phyloP scores from a whole-genome alignment of 1,140 invertebrate genomes.

The Solenopsis invicta region DNA sequence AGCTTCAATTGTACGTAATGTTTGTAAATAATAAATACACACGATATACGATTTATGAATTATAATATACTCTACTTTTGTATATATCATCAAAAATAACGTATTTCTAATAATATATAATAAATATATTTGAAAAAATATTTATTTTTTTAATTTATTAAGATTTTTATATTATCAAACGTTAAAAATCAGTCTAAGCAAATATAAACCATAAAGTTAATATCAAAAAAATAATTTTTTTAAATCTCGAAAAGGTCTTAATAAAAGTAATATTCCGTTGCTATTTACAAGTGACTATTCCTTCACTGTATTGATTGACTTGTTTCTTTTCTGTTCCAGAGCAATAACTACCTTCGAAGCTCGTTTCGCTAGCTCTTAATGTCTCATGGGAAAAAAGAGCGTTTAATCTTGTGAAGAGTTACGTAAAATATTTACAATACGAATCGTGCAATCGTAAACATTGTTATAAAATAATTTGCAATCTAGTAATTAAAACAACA shows the following conservation, averaged over 20 bases:
- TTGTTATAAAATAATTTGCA: background rate
- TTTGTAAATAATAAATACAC: background rate
- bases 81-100: background rate
- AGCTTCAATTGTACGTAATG: no score
- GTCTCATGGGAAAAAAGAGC: slow-evolving; percentile 7
- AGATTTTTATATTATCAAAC: background rate
- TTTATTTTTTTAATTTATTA: background rate
- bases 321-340: slow-evolving; percentile 45
- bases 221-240: background rate
- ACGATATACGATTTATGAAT: background rate
- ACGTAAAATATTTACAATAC: slow-evolving; percentile 27
- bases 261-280: slow-evolving; percentile 41
- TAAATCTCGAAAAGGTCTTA: slow-evolving; percentile 36
- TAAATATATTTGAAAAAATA: background rate
- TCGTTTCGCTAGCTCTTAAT: slow-evolving; percentile 41
- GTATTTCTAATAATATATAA: background rate
- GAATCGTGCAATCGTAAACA: background rate
- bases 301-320: slow-evolving; percentile 23
- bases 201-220: background rate
- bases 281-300: background rate
- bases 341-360: slow-evolving; percentile 60
- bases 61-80: background rate
- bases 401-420: slow-evolving; percentile 36
- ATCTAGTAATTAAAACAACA: background rate
- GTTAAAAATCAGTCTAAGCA: background rate